phyloP scores from a whole-genome alignment of 2,888 invertebrate species.

The Scelioninae gen. 2 region DNA sequence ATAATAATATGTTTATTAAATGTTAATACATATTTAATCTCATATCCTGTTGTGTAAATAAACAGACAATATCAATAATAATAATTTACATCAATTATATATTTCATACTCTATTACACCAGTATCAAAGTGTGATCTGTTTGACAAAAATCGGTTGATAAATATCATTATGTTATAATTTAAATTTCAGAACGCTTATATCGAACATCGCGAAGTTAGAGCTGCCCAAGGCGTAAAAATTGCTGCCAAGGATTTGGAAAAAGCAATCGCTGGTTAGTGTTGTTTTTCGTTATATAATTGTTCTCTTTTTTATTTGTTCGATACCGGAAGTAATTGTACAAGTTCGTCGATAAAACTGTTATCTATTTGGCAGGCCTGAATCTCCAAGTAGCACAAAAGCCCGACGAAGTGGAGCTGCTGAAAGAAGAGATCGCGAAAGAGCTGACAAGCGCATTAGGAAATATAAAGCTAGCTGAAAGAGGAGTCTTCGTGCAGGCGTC shows the following conservation, averaged over 20 bases:
- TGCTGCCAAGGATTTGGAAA: conserved; percentile 97
- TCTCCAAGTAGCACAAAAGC: conserved; percentile 91
- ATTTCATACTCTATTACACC: no score
- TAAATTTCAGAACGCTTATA: conserved; percentile 85
- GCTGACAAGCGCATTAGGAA: conserved; percentile 90
- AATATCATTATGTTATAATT: background rate
- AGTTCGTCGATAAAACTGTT: background rate
- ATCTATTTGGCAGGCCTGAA: conserved; percentile 83
- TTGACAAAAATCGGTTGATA: background rate
- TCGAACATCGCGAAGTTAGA: conserved; percentile 94
- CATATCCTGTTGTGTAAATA: no score
- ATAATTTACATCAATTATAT: background rate
- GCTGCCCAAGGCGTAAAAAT: conserved; percentile 99
- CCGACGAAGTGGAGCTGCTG: conserved; percentile 93
- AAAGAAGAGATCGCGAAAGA: conserved; percentile 92
- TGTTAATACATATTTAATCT: no score
- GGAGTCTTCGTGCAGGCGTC: conserved; percentile 99
- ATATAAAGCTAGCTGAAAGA: conserved; percentile 92
- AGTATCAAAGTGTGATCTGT: no score
- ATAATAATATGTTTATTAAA: no score
- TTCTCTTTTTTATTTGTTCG: no score
- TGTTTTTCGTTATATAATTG: no score
- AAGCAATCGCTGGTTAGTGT: conserved; percentile 88
- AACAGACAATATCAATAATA: no score
- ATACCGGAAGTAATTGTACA: background rate